Base-by-base conservation (phyloP, 2,888 invertebrate species). In the Chrysolina americana region DNA sequence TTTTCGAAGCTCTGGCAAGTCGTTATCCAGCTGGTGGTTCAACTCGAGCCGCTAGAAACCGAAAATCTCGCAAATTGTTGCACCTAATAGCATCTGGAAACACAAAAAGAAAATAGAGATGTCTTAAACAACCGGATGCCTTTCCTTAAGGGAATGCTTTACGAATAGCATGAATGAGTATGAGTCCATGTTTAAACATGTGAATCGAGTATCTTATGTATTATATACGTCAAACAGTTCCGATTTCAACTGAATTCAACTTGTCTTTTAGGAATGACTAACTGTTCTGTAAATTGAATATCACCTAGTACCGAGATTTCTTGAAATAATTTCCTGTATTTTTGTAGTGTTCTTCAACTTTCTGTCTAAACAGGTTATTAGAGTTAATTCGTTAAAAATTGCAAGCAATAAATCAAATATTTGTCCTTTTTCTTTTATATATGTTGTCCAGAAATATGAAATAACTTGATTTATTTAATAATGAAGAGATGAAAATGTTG, bases 81-180 rank as follows among this genome's bases (percentile, higher is more conserved):
- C 86, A 86, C 86, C 86, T 87, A 87, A 85, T 83, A 84, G 85
- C 83, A 88, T 88, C 88, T 89, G 88, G 83, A 89, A 89, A 87
- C 87, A 89, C 87, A 88, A 88, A 88, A 87, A 87, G 85, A 88
- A 88, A 88, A 87, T 88, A 88, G 88, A 86, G 83, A 86, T 85
- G 86, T 87, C 86, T 87, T 84, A 84, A 74, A 81, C 79, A 84
- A 82, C 81, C 81, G 76, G 73, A 53, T 66, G 71, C 77, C 68
- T 74, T 75, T 73, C 68, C 68, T 77, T 71, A 64, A 53, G 68
- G 71, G 65, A 70, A 74, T 59, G 28, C 21, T 68, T 69, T 53
- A 78, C 71, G 53, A 71, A 68, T 71, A 79, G 76, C 74, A 79
- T 73, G 81, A 75, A 79, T 81, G 82, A 81, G 79, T 82, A 80